Base-by-base conservation (phyloP, 2,888 invertebrate species). In the Caenorhabditis sp. region DNA sequence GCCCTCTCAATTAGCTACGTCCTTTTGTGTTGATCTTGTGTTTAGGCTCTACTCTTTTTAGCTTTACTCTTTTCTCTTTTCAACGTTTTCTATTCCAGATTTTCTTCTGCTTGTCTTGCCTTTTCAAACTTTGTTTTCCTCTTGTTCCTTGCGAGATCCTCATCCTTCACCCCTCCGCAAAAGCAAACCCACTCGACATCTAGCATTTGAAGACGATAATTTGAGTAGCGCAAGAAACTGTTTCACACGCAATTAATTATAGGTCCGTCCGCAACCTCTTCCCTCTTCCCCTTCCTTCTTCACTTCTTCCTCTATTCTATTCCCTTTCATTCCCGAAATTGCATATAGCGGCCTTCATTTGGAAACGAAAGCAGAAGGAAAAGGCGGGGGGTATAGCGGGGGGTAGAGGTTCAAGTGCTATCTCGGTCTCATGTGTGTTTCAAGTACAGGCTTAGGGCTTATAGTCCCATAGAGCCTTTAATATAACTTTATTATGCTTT, bases 231-330 rank as follows among this genome's bases (percentile, higher is more conserved):
- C 9, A 32, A n/a, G 60, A 74, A 60, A 76, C 76, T 67, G 76
- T 76, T 76, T 76, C 76, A 76, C 76, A 76, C 76, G 67, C 76
- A 76, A 76, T 76, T 76, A 76, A 76, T 76, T 67, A 76, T 76
- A 67, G 76, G 76, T 76, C 76, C 76, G 76, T 76, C 76, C 76
- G 67, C 76, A 76, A 67, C 60, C 67, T 32, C 55, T 18, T 22
- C 55, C n/a, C 37, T 60, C 72, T 13, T 22, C 53, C 26, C 6
- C 53, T 15, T 13, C 3, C 53, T 53, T 53, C 15, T 32, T 9
- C 32, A 6, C 9, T 9, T 32, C 56, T 40, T 55, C 20, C 18
- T 50, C 51, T 32, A 35, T 37, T 35, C 74, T 74, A 22, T 74
- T 67, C 74, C 60, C 65, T 67, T 74, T 65, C 74, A 74, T 76